Base-by-base conservation (phyloP, 2,888 invertebrate genomes). In the Caenorhabditis sp. region DNA sequence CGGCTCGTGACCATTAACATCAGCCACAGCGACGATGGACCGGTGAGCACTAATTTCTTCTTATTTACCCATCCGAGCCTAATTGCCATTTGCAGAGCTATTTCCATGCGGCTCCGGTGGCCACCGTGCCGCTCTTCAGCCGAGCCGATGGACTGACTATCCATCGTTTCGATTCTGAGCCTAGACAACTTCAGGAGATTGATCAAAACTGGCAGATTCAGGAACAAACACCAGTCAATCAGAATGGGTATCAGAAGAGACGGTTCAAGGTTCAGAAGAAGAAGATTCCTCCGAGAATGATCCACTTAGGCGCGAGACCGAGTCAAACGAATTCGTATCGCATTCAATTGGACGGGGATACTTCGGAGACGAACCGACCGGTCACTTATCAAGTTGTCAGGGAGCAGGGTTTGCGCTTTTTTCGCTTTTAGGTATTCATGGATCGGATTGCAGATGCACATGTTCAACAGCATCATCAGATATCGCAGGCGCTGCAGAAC, bases 1-100 rank as follows among this genome's bases (percentile, higher is more conserved):
- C 24, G 58, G 1, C 58, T 75, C 7, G 13, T 68, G 13, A 75
- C 75, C 8, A 70, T 77, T 13, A 77, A 72, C 20, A 77, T 77
- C 15, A 70, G 70, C 45, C 77, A 77, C 35, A 55, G 45, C 15
- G 77, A 77, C 50, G 77, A 77, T 56, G 61, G 63, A 37, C 77
- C 77, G 22, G 70, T 75, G n/a, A 46, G 37, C 37, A 13, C n/a
- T 8, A n/a, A n/a, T n/a, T n/a, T n/a, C n/a, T n/a, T n/a, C n/a
- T n/a, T n/a, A n/a, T n/a, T n/a, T n/a, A n/a, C n/a, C n/a, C n/a
- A n/a, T n/a, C n/a, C n/a, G n/a, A n/a, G n/a, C n/a, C n/a, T n/a
- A n/a, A 26, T 26, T 0, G 4, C 5, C 6, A 9, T 8, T 53
- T 53, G 15, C 55, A 73, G 65, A 56, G 65, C 11, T 74, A 74